These are phyloP conservation scores for Canis aureus DNA, from an alignment of 2,113 vertebrate species.

Conservation along the genomic window DNA sequence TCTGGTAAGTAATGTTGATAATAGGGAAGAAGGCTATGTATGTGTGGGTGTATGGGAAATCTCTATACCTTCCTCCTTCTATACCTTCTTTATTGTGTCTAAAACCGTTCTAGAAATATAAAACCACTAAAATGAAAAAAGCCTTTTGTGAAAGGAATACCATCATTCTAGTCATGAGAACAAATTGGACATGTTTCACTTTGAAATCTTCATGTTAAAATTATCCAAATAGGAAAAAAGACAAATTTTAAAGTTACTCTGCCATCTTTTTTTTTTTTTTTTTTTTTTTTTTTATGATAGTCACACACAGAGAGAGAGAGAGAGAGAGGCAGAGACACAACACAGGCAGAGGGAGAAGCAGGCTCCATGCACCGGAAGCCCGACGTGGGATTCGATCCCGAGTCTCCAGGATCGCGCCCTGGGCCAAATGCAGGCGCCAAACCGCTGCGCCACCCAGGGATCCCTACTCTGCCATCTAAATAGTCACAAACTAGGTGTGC, in stretches of 20 bases:
- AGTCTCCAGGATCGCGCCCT: too few relatives aligned
- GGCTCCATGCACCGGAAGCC: too few relatives aligned
- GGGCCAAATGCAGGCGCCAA: too few relatives aligned
- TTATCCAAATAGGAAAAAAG: slow-evolving; percentile 29
- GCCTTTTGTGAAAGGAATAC: slow-evolving; percentile 18
- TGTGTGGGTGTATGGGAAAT: background rate
- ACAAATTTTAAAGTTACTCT: slow-evolving; percentile 38
- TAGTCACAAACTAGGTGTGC: background rate
- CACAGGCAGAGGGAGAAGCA: too few relatives aligned
- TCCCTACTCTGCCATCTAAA: background rate
- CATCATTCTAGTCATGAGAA: background rate
- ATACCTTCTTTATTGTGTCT: background rate
- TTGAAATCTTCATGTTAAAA: slow-evolving; percentile 5
- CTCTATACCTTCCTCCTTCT: background rate
- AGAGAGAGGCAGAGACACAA: too few relatives aligned
- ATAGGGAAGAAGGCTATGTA: background rate
- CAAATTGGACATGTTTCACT: slow-evolving; percentile 6
- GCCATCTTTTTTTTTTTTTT: background rate
- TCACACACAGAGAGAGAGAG: too few relatives aligned
- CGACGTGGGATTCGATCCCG: too few relatives aligned
- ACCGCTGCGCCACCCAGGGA: too few relatives aligned
- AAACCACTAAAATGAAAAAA: background rate
- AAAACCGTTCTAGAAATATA: background rate
- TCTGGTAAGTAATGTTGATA: slow-evolving; percentile 1
- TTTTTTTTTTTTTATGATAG: too few relatives aligned